Evolutionary conservation across 23 tunicate species (phyloP), one percentile per base, ranked within the genome.

Genomic region (Trididemnum clinides): DNA sequence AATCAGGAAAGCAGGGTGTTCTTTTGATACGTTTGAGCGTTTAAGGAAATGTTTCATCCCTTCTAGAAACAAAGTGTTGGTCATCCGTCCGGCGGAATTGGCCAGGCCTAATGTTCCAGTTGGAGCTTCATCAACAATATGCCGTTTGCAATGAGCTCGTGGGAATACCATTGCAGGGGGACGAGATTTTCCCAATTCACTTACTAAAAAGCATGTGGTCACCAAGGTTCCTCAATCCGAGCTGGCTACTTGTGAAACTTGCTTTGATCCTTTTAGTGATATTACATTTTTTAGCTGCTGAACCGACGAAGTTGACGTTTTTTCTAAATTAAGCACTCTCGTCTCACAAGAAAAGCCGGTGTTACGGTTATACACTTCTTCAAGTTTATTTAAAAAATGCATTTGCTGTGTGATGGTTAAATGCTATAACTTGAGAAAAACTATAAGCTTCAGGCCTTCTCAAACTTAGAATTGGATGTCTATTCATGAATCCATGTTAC

Each of bases 111-210:
- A 33, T 3, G 44, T 69, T 19, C 81, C 77, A n/a, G 77, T 4
- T 3, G 86, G 77, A 5, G 75, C 37, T 28, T 66, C 75, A 66
- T 29, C n/a, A 66, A 66, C 31, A 36, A 66, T 66, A 29, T 31
- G 37, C 31, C 31, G 36, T 33, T 79, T 51, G 77, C 20, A 71
- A 36, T 83, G 63, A n/a, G 28, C 64, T 38, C 80, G 58, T 1
- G 87, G 80, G 71, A 83, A 83, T 1, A 71, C 64, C 51, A 63
- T 66, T 3, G 33, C 80, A 5, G 80, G 87, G 1, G 87, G 87
- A 1, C 21, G 12, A 1, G 87, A 18, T 35, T 70, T 20, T 1
- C 87, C 87, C n/a, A 71, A 19, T 7, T 76, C 84, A 79, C 58
- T 79, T 57, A 79, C 30, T 20, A 57, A 28, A n/a, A 76, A 79